Conservation (phyloP, 1,140 invertebrate species). For the Pomacea maculata region DNA sequence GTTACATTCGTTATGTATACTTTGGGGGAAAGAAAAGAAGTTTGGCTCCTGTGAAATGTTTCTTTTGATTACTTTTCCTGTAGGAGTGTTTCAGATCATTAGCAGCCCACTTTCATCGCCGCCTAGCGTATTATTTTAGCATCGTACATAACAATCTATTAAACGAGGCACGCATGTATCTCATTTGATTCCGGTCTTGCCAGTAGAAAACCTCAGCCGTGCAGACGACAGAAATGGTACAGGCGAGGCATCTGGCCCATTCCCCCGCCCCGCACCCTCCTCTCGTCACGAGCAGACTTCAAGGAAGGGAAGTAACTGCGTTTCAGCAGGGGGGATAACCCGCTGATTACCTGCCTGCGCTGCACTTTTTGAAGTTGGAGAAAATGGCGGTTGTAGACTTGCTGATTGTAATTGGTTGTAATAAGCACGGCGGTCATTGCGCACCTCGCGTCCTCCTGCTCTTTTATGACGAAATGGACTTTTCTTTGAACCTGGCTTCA, state of each 20-base stretch:
- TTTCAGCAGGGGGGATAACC: neutral
- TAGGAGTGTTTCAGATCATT: too few species aligned
- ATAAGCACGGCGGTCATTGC: conserved; percentile 3
- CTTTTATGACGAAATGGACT: neutral
- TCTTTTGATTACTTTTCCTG: too few species aligned
- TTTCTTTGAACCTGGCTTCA: conserved; percentile 14
- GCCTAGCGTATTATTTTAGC: neutral
- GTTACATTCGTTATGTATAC: too few species aligned
- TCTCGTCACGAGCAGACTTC: neutral
- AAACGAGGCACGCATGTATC: neutral
- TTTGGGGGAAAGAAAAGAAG: too few species aligned
- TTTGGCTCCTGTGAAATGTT: too few species aligned
- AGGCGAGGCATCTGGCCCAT: neutral
- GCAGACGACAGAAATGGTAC: neutral
- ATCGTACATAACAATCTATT: neutral
- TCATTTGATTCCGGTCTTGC: neutral
- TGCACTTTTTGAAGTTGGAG: neutral
- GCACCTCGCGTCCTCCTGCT: neutral
- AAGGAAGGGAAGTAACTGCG: conserved; percentile 11
- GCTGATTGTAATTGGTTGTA: neutral
- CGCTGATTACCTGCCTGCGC: neutral
- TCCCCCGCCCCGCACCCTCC: neutral
- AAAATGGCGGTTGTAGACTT: neutral
- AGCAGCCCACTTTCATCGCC: neutral
- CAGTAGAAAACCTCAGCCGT: neutral